Conservation (phyloP, 2,113 vertebrate species). For the Coracopsis vasa region DNA sequence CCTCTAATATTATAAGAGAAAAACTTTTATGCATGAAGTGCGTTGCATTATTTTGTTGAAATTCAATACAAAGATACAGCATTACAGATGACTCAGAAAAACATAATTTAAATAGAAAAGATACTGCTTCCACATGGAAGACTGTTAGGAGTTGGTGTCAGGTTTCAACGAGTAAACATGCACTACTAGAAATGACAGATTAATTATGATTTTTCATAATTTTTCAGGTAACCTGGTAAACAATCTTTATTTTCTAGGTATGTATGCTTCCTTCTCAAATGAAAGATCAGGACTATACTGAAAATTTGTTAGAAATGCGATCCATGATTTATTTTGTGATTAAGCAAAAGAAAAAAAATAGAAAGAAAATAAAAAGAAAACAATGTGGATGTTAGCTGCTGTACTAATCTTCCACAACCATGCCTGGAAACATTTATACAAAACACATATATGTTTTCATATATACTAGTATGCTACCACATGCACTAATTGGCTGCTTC, state of each 20-base stretch:
- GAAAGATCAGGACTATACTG: neutral
- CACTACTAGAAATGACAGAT: neutral
- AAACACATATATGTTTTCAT: neutral
- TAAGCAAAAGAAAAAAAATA: neutral
- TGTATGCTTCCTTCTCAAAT: neutral
- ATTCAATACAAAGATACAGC: neutral
- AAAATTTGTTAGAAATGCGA: neutral
- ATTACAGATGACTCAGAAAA: neutral
- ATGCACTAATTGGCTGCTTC: neutral
- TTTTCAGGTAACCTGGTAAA: neutral
- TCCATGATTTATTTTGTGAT: neutral
- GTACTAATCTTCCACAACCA: neutral
- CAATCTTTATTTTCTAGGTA: neutral
- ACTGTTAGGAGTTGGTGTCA: neutral
- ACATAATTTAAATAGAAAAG: neutral
- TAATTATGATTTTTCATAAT: neutral
- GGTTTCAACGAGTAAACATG: neutral
- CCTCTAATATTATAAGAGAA: neutral
- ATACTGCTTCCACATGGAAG: neutral
- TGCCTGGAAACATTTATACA: neutral
- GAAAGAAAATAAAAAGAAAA: neutral
- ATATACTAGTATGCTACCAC: neutral
- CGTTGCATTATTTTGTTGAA: neutral
- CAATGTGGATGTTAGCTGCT: neutral
- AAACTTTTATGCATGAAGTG: neutral